Conservation (phyloP, 64 coral and sea anemone species). For the Stylophora pistillata region DNA sequence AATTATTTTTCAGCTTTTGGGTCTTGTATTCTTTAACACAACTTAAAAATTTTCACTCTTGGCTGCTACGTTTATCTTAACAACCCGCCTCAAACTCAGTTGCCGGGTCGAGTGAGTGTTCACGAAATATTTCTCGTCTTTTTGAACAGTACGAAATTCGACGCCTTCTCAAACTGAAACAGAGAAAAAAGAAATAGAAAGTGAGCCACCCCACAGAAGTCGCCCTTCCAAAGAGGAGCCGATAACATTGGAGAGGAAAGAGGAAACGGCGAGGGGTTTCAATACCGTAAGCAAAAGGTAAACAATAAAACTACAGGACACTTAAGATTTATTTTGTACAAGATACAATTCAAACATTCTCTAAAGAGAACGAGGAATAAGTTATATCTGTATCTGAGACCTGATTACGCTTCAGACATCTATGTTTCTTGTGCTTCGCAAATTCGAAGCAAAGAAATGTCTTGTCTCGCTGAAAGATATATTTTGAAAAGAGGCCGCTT, state of each 20-base stretch:
- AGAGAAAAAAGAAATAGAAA: conserved; percentile 27
- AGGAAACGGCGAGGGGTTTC: conserved; percentile 11
- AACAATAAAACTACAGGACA: not conserved
- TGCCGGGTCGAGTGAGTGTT: not conserved
- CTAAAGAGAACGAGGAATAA: not conserved
- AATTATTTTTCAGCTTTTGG: not conserved
- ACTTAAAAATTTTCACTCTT: not conserved
- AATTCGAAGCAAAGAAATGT: not conserved
- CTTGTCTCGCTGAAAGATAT: not conserved
- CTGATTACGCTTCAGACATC: too few relatives aligned
- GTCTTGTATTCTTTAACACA: not conserved
- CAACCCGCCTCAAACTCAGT: too few relatives aligned
- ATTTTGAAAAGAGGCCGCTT: not conserved
- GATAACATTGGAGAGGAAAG: not conserved
- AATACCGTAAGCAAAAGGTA: conserved; percentile 14
- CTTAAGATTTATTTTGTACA: not conserved
- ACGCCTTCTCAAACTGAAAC: conserved; percentile 29
- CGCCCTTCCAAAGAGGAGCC: not conserved
- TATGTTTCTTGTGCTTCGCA: not conserved
- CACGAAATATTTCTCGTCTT: not conserved
- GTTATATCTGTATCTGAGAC: not conserved
- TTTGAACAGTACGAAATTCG: conserved; percentile 1
- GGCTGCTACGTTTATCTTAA: not conserved
- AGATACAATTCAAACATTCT: not conserved
- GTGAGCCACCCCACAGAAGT: not conserved